Evolutionary conservation across 2,888 invertebrate species (phyloP).

Genomic region (Orchestes rusci): DNA sequence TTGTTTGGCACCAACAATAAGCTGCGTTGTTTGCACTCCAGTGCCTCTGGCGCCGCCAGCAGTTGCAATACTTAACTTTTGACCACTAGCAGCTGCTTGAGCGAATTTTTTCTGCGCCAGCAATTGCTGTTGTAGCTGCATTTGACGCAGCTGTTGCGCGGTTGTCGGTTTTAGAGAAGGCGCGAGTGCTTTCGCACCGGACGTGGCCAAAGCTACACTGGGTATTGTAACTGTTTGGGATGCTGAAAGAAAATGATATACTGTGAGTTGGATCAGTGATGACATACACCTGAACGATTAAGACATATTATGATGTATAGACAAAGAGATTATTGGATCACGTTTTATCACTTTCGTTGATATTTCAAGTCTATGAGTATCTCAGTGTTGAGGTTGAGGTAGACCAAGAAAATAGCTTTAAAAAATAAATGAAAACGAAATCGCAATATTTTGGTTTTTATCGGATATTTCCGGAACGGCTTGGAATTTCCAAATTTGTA

Average conservation of each 20-base stretch:
- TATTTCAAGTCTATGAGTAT: too few species aligned
- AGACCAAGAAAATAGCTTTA: too few species aligned
- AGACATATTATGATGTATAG: too few species aligned
- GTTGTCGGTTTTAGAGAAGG: constrained; percentile 49
- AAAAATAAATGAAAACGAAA: too few species aligned
- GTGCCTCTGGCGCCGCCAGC: constrained; percentile 38
- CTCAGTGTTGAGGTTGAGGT: too few species aligned
- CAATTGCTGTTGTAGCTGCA: constrained; percentile 53
- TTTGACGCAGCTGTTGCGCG: constrained; percentile 58
- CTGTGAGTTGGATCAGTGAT: not conserved
- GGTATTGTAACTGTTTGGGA: constrained; percentile 48
- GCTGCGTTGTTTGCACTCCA: constrained; percentile 53
- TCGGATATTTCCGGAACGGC: too few species aligned
- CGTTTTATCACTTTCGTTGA: too few species aligned
- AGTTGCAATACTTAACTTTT: constrained; percentile 56
- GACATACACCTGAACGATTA: not conserved
- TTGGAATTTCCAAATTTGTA: too few species aligned
- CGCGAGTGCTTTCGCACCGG: constrained; percentile 39
- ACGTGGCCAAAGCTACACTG: constrained; percentile 44
- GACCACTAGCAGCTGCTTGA: constrained; percentile 38
- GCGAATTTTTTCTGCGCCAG: constrained; percentile 50
- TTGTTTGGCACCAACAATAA: constrained; percentile 59
- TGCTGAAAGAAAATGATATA: constrained; percentile 29
- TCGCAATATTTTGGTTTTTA: too few species aligned
- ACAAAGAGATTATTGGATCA: too few species aligned